phyloP scores from a whole-genome alignment of 2,113 vertebrate species.

The Amia ocellicauda region DNA sequence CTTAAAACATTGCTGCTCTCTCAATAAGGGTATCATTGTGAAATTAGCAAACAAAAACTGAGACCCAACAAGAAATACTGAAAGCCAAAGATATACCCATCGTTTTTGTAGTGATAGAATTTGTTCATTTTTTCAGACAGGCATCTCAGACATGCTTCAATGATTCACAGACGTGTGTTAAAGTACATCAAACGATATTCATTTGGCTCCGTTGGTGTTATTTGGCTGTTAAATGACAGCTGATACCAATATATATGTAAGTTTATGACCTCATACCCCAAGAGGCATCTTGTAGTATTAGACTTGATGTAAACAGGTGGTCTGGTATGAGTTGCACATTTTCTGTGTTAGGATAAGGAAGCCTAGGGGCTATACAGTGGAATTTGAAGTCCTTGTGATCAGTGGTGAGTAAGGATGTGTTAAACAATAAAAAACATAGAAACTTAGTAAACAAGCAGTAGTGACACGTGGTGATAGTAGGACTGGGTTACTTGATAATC shows the following conservation, averaged over 20 bases:
- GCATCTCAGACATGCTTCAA: background rate
- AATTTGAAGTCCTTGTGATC: constrained; percentile 11
- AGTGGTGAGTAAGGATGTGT: no score
- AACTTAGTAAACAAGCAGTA: no score
- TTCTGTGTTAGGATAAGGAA: no score
- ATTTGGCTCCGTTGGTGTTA: background rate
- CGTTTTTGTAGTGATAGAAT: background rate
- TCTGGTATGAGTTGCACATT: no score
- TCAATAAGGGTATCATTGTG: background rate
- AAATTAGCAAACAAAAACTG: background rate
- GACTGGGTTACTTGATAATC: constrained; percentile 87
- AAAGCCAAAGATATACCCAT: background rate
- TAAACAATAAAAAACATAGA: no score
- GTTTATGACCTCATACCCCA: no score
- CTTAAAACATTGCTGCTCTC: constrained; percentile 48
- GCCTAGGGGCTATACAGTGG: no score
- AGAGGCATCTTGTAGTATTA: no score
- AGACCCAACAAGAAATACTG: background rate
- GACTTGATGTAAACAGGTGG: no score
- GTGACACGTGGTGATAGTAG: background rate
- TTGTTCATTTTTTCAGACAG: background rate
- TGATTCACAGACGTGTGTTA: background rate
- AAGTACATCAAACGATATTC: background rate
- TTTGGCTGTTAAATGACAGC: constrained; percentile 1
- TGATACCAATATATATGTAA: no score